Percentiles rank a stretch among this genome's conserved stretches.
Conservation (phyloP, 64 coral and sea anemone genomes). For the Catalaphyllia jardinei region DNA sequence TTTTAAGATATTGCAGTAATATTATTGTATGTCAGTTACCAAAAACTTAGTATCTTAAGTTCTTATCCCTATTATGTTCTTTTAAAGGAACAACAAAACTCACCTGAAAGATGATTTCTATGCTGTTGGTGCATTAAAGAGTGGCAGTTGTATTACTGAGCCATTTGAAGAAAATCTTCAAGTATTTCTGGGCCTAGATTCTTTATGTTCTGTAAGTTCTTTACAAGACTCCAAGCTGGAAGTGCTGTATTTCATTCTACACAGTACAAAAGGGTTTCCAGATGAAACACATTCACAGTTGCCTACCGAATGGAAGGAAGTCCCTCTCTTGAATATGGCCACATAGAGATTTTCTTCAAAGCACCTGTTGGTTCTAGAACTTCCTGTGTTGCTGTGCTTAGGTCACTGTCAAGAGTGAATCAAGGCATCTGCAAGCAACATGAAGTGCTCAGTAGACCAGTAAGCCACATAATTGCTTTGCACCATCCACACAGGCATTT, state of each 20-base stretch:
- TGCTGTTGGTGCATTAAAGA: conserved; percentile 1
- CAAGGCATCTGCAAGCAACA: conserved; percentile 36
- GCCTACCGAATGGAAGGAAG: not conserved
- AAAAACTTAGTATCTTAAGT: too few species aligned
- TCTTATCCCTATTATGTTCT: too few species aligned
- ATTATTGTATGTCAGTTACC: too few species aligned
- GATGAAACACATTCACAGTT: not conserved
- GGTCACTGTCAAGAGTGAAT: conserved; percentile 8
- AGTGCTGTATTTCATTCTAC: not conserved
- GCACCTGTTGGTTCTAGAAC: not conserved
- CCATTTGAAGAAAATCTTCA: conserved; percentile 4
- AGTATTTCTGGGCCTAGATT: not conserved
- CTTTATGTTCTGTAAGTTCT: conserved; percentile 7
- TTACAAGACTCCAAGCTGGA: conserved; percentile 22
- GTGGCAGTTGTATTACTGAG: not conserved
- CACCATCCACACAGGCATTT: conserved; percentile 28
- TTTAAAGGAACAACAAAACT: too few species aligned
- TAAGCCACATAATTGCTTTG: conserved; percentile 23
- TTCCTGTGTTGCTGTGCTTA: too few species aligned
- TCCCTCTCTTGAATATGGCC: too few species aligned
- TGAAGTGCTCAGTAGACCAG: conserved; percentile 38
- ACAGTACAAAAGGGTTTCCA: conserved; percentile 2
- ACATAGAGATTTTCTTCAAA: conserved; percentile 20
- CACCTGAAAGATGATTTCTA: conserved; percentile 19
- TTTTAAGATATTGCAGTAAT: too few species aligned